Conservation (phyloP, 2,797 vertebrate genomes). For the Catharus ustulatus region DNA sequence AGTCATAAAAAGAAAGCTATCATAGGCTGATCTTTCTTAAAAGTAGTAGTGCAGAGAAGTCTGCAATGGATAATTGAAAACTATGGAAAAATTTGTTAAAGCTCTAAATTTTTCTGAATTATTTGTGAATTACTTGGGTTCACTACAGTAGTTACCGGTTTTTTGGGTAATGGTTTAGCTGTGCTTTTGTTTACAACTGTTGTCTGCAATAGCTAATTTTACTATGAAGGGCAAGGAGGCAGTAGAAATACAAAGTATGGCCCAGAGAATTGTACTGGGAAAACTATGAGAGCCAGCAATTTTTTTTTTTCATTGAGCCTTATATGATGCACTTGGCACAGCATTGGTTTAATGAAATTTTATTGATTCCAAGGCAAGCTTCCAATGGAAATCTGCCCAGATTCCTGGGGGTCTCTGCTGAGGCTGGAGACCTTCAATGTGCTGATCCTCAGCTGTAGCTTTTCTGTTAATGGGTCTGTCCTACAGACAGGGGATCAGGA, state of each 20-base stretch:
- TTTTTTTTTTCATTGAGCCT: constrained; percentile 3
- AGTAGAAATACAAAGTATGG: neutral
- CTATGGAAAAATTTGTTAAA: neutral
- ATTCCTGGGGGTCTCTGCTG: constrained; percentile 58
- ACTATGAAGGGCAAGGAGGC: neutral
- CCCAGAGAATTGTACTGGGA: constrained; percentile 9
- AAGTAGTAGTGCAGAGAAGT: neutral
- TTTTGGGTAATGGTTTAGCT: neutral
- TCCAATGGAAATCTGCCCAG: constrained; percentile 48
- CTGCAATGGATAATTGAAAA: neutral
- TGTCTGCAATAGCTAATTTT: constrained; percentile 22
- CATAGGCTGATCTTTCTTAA: neutral
- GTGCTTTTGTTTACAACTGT: neutral
- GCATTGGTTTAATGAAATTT: constrained; percentile 52
- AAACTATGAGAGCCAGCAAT: neutral
- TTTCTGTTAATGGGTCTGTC: constrained; percentile 8
- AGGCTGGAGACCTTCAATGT: constrained; percentile 24
- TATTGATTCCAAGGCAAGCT: constrained; percentile 54
- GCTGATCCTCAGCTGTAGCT: constrained; percentile 14
- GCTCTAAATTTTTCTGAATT: neutral
- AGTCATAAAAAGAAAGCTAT: neutral
- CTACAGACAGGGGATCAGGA: neutral
- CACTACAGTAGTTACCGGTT: neutral
- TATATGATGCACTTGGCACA: constrained; percentile 24
- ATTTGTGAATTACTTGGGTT: neutral